Evolutionary conservation across 2,888 invertebrate species (phyloP).

Genomic region (Prostheceraeus crozeri): DNA sequence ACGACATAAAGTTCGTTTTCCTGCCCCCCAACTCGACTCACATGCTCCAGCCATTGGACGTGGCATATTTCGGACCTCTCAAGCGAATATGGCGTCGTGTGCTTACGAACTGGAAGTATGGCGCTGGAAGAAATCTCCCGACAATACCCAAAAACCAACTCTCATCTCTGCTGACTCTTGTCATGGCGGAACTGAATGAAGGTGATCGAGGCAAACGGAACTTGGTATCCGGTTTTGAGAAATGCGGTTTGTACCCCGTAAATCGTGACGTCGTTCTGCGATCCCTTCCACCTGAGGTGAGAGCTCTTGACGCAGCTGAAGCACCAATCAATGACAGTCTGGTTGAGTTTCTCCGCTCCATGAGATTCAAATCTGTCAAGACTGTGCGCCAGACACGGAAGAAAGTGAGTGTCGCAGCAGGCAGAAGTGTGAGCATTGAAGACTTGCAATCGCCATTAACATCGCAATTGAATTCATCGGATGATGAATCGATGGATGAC

Average conservation of each 20-base stretch:
- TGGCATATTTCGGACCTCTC: slow-evolving; percentile 40
- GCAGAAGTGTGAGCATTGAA: too few relatives aligned
- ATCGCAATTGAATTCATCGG: too few relatives aligned
- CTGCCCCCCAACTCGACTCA: slow-evolving; percentile 42
- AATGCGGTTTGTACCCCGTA: slow-evolving; percentile 7
- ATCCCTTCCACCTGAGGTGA: slow-evolving; percentile 3
- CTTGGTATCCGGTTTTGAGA: slow-evolving; percentile 4
- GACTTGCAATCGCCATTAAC: too few relatives aligned
- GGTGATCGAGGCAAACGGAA: background rate
- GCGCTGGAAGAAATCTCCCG: background rate
- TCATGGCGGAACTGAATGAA: background rate
- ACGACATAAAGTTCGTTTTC: slow-evolving; percentile 28
- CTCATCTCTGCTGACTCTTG: background rate
- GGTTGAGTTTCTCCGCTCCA: too few relatives aligned
- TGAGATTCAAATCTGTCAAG: too few relatives aligned
- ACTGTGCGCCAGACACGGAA: too few relatives aligned
- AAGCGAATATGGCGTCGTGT: slow-evolving; percentile 39
- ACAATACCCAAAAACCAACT: slow-evolving; percentile 5
- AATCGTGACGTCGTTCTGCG: background rate
- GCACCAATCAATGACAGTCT: too few relatives aligned
- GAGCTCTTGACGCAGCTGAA: too few relatives aligned
- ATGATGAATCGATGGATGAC: too few relatives aligned
- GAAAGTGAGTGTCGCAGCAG: too few relatives aligned
- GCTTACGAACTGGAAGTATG: slow-evolving; percentile 27
- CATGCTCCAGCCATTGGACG: slow-evolving; percentile 42